These are phyloP conservation scores for Tachysurus vachellii DNA, from an alignment of 2,113 vertebrate genomes.

Conservation along the genomic window DNA sequence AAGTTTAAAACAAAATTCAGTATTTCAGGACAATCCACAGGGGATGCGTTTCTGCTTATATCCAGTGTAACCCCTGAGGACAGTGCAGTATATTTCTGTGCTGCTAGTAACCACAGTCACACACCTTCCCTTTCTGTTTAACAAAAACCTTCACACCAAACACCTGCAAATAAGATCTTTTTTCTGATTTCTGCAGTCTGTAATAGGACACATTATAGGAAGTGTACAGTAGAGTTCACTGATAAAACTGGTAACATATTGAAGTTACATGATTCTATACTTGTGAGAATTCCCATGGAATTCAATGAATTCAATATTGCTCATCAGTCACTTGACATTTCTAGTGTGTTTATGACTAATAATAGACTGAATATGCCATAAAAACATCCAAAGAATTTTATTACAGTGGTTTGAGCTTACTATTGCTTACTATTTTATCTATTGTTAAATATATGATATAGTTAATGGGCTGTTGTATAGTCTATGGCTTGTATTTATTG, in stretches of 20 bases:
- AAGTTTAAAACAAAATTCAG: constrained; percentile 32
- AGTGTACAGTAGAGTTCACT: constrained; percentile 6
- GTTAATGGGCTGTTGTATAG: too few relatives aligned
- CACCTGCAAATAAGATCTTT: constrained; percentile 31
- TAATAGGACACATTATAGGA: background rate
- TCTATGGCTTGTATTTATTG: too few relatives aligned
- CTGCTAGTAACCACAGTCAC: constrained; percentile 41
- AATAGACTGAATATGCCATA: background rate
- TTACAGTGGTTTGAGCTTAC: background rate
- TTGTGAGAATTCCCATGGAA: too few relatives aligned
- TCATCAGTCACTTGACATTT: background rate
- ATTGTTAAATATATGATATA: too few relatives aligned
- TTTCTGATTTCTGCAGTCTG: background rate
- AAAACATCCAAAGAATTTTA: too few relatives aligned
- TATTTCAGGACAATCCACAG: constrained; percentile 40
- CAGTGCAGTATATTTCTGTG: constrained; percentile 51
- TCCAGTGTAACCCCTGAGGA: constrained; percentile 27
- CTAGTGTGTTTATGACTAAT: background rate
- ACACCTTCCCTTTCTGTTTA: background rate
- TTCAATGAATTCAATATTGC: background rate
- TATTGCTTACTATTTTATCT: too few relatives aligned
- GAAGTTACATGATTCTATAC: too few relatives aligned
- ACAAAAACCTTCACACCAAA: constrained; percentile 29
- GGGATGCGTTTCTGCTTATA: constrained; percentile 39
- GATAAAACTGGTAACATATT: background rate